phyloP scores from a whole-genome alignment of 2,888 invertebrate species.

The Thyatira batis region DNA sequence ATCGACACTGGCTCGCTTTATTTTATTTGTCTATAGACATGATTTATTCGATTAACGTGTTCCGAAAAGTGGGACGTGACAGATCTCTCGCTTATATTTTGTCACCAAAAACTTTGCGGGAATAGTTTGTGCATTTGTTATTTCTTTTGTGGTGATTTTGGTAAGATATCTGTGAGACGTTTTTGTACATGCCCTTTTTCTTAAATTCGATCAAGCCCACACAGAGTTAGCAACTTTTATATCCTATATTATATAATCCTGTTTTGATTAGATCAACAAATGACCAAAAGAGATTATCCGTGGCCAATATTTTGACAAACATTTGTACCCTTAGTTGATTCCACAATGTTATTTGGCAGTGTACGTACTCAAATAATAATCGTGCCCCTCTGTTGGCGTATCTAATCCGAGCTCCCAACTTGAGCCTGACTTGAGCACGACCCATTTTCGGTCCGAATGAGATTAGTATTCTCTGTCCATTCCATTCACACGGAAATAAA shows the following conservation, averaged over 20 bases:
- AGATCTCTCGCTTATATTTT: conserved; percentile 1
- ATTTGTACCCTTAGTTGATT: conserved; percentile 1
- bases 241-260: neutral
- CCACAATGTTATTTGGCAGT: neutral
- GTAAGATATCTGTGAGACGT: neutral
- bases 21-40: conserved; percentile 15
- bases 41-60: conserved; percentile 20
- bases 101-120: neutral
- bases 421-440: neutral
- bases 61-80: conserved; percentile 6
- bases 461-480: conserved; percentile 34
- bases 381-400: neutral
- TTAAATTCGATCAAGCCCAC: no score
- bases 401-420: conserved; percentile 2
- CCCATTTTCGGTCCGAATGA: conserved; percentile 9
- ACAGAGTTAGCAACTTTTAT: no score
- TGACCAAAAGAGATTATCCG: neutral
- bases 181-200: no score
- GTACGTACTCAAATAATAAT: conserved; percentile 5
- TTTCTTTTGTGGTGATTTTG: neutral
- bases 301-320: conserved; percentile 2
- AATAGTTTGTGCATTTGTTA: neutral
- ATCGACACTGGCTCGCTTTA: conserved; percentile 3
- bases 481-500: conserved; percentile 18
- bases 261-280: neutral